phyloP scores from a whole-genome alignment of 2,113 vertebrate species.

The Mustelus asterias region DNA sequence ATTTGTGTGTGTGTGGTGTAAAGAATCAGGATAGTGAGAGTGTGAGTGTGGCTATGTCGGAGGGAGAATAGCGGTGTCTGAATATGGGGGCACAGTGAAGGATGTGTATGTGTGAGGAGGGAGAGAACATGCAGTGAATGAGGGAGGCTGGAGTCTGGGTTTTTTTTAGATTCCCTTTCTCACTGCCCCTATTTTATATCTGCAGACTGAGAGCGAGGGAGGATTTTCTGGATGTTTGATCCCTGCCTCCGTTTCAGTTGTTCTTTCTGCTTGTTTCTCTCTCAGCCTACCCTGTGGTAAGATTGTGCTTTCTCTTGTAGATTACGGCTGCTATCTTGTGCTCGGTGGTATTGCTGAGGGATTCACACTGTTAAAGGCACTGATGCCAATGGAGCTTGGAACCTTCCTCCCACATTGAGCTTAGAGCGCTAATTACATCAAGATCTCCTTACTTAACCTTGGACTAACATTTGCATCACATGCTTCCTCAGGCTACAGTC shows the following conservation, averaged over 20 bases:
- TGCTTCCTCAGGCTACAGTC: background rate
- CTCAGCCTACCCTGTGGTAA: background rate
- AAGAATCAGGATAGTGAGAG: background rate
- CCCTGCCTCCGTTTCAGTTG: background rate
- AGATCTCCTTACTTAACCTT: background rate
- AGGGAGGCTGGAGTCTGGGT: background rate
- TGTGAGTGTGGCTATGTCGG: background rate
- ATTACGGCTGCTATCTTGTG: background rate
- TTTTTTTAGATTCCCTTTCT: background rate
- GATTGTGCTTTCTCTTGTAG: background rate
- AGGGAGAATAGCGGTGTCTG: background rate
- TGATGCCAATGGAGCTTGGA: background rate
- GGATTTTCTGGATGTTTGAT: background rate
- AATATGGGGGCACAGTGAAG: background rate
- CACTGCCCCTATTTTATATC: background rate
- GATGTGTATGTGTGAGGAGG: background rate
- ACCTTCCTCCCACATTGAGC: background rate
- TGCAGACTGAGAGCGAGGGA: too few relatives aligned
- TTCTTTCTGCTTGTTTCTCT: background rate
- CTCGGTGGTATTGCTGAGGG: background rate
- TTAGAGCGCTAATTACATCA: background rate
- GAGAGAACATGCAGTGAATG: background rate
- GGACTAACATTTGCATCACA: background rate
- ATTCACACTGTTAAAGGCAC: background rate
- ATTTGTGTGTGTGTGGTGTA: background rate